A percentile compares a stretch with the other conserved stretches of the same genome.
phyloP scores from a whole-genome alignment of 1,140 invertebrate species.

The Mycetomoellerius zeteki region DNA sequence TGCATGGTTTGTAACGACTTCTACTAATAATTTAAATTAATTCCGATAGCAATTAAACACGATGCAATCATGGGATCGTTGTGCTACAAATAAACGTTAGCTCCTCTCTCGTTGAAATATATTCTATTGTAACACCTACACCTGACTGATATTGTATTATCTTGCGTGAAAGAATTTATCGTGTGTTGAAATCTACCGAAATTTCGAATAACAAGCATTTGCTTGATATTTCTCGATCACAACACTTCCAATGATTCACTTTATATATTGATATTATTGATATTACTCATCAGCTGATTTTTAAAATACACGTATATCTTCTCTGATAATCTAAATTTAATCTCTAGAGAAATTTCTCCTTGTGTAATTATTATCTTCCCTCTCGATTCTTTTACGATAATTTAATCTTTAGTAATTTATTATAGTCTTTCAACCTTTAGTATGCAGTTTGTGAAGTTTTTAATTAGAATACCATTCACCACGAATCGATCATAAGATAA shows the following conservation, averaged over 20 bases:
- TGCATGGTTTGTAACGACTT: background rate
- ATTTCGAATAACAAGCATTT: background rate
- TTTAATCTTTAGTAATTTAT: background rate
- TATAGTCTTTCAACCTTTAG: background rate
- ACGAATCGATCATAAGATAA: slow-evolving; percentile 49
- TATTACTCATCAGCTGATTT: background rate
- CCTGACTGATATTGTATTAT: background rate
- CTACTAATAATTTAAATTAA: slow-evolving; percentile 31
- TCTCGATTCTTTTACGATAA: background rate
- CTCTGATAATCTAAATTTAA: background rate
- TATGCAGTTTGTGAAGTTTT: background rate
- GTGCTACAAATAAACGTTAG: background rate
- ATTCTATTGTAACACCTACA: background rate
- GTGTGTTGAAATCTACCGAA: background rate
- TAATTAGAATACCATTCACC: slow-evolving; percentile 34
- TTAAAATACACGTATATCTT: background rate
- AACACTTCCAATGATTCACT: background rate
- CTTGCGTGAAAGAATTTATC: background rate
- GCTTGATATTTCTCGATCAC: background rate
- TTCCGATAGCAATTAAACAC: slow-evolving; percentile 34
- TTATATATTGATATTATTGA: background rate
- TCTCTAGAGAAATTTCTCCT: background rate
- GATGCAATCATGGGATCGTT: slow-evolving; percentile 9
- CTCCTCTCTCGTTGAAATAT: background rate
- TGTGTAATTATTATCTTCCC: background rate